Base-by-base conservation (phyloP, 2,113 vertebrate species). In the Gambusia holbrooki region DNA sequence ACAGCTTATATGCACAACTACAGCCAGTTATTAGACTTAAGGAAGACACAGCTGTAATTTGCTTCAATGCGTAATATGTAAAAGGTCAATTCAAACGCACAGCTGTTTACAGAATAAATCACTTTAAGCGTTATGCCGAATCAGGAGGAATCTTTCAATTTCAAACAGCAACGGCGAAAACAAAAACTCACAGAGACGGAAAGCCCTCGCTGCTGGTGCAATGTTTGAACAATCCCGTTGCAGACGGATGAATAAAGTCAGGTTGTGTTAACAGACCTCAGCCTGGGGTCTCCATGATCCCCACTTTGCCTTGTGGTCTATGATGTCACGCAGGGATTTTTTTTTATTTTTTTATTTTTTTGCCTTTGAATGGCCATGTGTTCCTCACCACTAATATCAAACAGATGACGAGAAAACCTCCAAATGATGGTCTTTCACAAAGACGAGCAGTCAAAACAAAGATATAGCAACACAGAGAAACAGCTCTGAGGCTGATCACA, bases 361-460 rank as follows among this genome's bases (percentile, higher is more conserved):
- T 92, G 91, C 90, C 94, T 95, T 94, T 94, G 92, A 94, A 94
- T 93, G 87, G 87, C 93, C 93, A 94, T 94, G 92, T 94, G 94
- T 90, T 95, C 88, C 84, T 94, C 90, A 93, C 94, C 94, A 93
- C 94, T 95, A 95, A 95, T 95, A 94, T 94, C 94, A 92, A 94
- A 92, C 94, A 95, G 94, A 95, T 95, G 94, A 95, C 82, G 90
- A 88, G 79, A 93, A 37, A 94, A 93, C 90, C 93, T 92, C 91
- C 85, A 88, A 93, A 91, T 94, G 93, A 95, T 86, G 92, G 93
- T 94, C 91, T 94, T 93, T 92, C 91, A 92, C 91, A 84, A 86
- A 94, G 93, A 94, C 93, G 93, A 94, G 93, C 88, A 94, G 93
- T 94, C 93, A 94, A 94, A 95, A 95, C 93, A 95, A 94, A 91